Percentiles rank a stretch among this genome's conserved stretches.
These are phyloP conservation scores for Oceanodroma leucorhoa DNA, from an alignment of 2,797 vertebrate species.

Conservation along the genomic window DNA sequence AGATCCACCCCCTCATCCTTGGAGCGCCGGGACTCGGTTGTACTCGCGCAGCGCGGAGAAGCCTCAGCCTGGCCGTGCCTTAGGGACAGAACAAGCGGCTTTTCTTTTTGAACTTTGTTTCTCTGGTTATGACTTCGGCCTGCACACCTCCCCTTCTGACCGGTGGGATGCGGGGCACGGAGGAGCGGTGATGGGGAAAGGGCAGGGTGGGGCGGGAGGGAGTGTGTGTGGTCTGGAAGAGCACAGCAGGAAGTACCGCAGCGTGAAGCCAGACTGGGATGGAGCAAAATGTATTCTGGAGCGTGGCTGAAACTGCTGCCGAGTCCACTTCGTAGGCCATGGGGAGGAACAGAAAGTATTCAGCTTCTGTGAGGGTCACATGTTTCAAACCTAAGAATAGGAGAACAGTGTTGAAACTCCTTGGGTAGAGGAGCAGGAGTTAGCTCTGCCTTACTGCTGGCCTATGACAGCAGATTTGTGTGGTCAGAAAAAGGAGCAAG, in stretches of 20 bases:
- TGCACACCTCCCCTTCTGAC: too few species aligned
- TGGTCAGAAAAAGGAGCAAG: neutral
- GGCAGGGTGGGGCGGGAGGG: neutral
- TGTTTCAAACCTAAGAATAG: neutral
- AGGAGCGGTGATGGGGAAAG: neutral
- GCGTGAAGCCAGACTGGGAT: neutral
- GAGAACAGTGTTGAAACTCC: neutral
- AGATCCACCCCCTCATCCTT: neutral
- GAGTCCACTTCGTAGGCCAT: accelerated
- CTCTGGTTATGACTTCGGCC: neutral
- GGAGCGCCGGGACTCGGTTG: neutral
- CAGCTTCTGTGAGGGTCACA: neutral
- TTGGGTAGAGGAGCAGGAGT: neutral
- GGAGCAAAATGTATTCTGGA: neutral
- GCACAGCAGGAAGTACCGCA: neutral
- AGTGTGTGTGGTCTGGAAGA: neutral
- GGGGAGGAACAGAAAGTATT: neutral
- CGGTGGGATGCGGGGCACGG: neutral
- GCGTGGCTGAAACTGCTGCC: neutral
- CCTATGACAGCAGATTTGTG: neutral
- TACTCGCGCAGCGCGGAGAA: neutral
- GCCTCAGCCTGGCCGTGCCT: neutral
- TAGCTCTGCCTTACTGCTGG: neutral
- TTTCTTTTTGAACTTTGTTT: neutral
- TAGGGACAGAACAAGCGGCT: accelerated